Evolutionary conservation across 2,888 invertebrate species (phyloP), one percentile per base, ranked within the genome.

Genomic region (Zonitis immaculata): DNA sequence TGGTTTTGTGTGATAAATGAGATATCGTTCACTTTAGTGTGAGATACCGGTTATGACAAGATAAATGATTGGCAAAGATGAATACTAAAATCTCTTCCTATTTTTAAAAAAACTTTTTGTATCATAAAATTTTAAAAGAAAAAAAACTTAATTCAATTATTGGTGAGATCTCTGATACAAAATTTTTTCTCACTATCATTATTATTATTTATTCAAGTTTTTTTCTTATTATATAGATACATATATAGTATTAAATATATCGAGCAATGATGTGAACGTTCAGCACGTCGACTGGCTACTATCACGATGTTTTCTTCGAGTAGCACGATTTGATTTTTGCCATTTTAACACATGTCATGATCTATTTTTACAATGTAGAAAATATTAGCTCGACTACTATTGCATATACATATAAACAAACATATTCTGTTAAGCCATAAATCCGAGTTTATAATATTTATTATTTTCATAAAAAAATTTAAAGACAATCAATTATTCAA

Each of bases 1-100:
- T 73, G 73, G 70, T 71, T 72, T 65, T 59, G 57, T 59, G 68
- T 73, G 74, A 74, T 74, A 73, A 73, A 74, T 74, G 74, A 72
- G 72, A 72, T 72, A 71, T 72, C 68, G 66, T 60, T 65, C 63
- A 64, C 58, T 62, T 53, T n/a, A 63, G 71, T 69, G 72, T 68
- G 66, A 69, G 69, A 70, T 70, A 69, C 69, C 68, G 68, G 67
- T 68, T 68, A 65, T 64, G 70, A 70, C 70, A 71, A 69, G 73
- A 73, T 72, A 70, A 72, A 73, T 73, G 67, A 62, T 64, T 52
- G 49, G 35, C 54, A 60, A 62, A 67, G 64, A 69, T 60, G 67
- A 64, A 64, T 65, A 66, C 65, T 67, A 32, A 30, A 1, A n/a
- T n/a, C n/a, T n/a, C n/a, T n/a, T n/a, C n/a, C n/a, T n/a, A n/a